phyloP scores from a whole-genome alignment of 2,797 vertebrate genomes.

The Rhabdophis nuchalis region DNA sequence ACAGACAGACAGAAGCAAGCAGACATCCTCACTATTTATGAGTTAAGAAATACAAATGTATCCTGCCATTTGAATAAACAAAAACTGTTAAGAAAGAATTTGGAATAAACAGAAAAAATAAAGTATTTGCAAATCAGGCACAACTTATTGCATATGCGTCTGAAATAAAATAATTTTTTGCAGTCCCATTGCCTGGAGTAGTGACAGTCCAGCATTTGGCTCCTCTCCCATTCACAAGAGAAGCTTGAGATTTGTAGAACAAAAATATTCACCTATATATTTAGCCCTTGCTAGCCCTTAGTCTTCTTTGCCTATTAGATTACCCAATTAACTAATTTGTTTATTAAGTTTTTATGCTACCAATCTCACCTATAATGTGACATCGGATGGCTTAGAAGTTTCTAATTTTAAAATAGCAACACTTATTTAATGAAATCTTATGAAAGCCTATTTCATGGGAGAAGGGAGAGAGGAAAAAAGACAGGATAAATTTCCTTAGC shows the following conservation, averaged over 20 bases:
- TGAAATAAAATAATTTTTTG: background rate
- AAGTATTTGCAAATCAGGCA: slow-evolving; percentile 27
- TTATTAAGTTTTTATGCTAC: background rate
- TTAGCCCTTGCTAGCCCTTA: slow-evolving; percentile 31
- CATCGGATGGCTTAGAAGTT: background rate
- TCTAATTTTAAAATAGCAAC: background rate
- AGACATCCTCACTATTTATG: slow-evolving; percentile 2
- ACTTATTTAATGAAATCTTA: slow-evolving; percentile 10
- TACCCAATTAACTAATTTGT: slow-evolving; percentile 22
- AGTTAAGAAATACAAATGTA: background rate
- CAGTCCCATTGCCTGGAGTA: rapidly evolving
- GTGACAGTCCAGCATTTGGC: slow-evolving; percentile 20
- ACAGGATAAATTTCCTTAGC: background rate
- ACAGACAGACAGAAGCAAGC: background rate
- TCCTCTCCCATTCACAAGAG: slow-evolving; percentile 31
- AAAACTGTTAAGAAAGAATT: slow-evolving; percentile 49
- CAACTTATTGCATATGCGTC: background rate
- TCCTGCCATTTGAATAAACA: background rate
- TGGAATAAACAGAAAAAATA: slow-evolving; percentile 1
- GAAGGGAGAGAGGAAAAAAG: background rate
- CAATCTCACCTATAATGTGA: background rate
- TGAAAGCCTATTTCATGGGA: background rate
- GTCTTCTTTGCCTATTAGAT: slow-evolving; percentile 25
- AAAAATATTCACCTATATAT: slow-evolving; percentile 43
- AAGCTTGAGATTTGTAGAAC: slow-evolving; percentile 42